A percentile compares a stretch with the other conserved stretches of the same genome.
Evolutionary conservation across 1,140 invertebrate genomes (phyloP).

Genomic region (Subanguina moxae): DNA sequence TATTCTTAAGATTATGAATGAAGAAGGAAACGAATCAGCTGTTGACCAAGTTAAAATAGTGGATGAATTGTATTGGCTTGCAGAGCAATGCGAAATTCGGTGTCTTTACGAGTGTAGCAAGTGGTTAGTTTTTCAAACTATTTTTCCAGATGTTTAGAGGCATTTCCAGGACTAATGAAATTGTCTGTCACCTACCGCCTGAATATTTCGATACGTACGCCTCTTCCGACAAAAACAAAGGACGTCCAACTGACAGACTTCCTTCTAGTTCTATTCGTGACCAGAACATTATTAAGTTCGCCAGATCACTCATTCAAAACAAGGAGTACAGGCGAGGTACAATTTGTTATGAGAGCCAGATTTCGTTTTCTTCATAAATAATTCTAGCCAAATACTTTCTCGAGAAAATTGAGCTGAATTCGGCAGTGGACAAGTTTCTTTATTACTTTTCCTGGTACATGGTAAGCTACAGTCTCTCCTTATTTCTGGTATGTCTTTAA

Average conservation of each 20-base stretch:
- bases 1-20: too few species aligned
- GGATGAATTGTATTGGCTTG: constrained; percentile 34
- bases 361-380: not conserved
- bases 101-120: constrained; percentile 34
- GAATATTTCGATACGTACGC: constrained; percentile 1
- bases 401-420: constrained; percentile 18
- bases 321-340: constrained; percentile 30
- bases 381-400: constrained; percentile 26
- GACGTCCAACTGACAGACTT: too few species aligned
- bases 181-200: constrained; percentile 22
- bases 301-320: constrained; percentile 27
- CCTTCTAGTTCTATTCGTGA: not conserved
- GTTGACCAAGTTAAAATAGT: constrained; percentile 23
- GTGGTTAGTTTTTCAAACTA: constrained; percentile 25
- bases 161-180: constrained; percentile 37
- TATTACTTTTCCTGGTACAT: constrained; percentile 50
- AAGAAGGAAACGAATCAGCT: not conserved
- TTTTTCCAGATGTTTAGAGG: constrained; percentile 14
- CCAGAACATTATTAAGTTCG: constrained; percentile 30
- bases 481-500: not conserved
- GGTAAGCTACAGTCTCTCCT: constrained; percentile 15
- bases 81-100: constrained; percentile 37
- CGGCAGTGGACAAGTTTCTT: constrained; percentile 34
- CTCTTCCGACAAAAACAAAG: too few species aligned
- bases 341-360: not conserved